Conservation (phyloP, 2,888 invertebrate species). For the Lamellibrachia columna region DNA sequence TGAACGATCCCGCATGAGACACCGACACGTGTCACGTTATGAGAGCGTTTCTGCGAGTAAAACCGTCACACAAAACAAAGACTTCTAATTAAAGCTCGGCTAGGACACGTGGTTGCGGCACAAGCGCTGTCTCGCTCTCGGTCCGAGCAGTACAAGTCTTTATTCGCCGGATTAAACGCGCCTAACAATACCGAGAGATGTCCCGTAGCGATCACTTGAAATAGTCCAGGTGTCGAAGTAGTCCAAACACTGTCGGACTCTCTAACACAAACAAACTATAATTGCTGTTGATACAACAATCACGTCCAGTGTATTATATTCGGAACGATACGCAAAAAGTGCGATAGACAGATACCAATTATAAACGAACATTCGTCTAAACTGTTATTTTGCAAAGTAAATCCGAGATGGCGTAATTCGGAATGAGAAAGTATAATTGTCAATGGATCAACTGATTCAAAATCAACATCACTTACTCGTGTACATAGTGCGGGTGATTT, state of each 20-base stretch:
- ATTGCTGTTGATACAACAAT: not conserved
- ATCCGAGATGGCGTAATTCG: slow-evolving; percentile 6
- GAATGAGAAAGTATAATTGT: slow-evolving; percentile 7
- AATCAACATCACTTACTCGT: not conserved
- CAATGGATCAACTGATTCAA: slow-evolving; percentile 2
- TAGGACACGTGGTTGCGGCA: not conserved
- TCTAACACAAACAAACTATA: slow-evolving; percentile 8
- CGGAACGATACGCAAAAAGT: not conserved
- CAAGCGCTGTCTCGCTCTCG: not conserved
- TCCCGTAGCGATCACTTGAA: not conserved
- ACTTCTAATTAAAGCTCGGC: not conserved
- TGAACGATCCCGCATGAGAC: slow-evolving; percentile 3
- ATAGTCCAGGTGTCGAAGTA: not conserved
- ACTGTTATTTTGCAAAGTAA: slow-evolving; percentile 4
- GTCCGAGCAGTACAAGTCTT: not conserved
- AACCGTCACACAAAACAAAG: not conserved
- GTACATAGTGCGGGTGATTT: not conserved
- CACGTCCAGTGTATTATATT: not conserved
- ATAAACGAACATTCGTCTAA: slow-evolving; percentile 6
- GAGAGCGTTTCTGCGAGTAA: not conserved
- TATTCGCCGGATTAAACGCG: not conserved
- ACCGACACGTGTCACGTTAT: not conserved
- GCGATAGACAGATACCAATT: not conserved
- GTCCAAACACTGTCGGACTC: not conserved
- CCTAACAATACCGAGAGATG: not conserved